Evolutionary conservation across 1,140 invertebrate species (phyloP).

Genomic region (Drosophila yakuba): DNA sequence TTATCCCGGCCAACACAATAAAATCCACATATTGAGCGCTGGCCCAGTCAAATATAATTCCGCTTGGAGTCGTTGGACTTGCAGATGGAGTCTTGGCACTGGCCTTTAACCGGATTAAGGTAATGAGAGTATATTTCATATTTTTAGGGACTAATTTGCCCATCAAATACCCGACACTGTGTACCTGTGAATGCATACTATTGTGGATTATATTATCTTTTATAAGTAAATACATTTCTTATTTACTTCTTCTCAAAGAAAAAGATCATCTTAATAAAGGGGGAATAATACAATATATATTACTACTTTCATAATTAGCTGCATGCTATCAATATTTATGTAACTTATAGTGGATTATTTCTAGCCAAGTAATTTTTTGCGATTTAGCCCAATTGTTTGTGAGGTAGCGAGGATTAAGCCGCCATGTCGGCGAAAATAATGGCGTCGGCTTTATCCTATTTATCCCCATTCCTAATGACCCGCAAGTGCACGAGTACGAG

Average conservation of each 20-base stretch:
- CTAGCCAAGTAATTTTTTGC: not conserved
- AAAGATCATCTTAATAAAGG: no score
- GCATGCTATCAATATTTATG: no score
- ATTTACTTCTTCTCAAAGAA: no score
- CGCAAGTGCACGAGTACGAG: not conserved
- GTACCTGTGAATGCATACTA: no score
- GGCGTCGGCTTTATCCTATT: not conserved
- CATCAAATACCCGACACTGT: no score
- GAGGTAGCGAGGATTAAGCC: conserved; percentile 1
- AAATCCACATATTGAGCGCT: conserved; percentile 13
- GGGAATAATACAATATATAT: no score
- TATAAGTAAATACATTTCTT: no score
- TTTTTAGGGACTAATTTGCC: no score
- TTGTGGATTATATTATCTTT: no score
- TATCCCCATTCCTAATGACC: not conserved
- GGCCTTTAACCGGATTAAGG: not conserved
- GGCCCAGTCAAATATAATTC: conserved; percentile 4
- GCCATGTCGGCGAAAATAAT: not conserved
- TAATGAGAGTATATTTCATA: not conserved
- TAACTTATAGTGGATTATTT: no score
- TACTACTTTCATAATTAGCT: not conserved
- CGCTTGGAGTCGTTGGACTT: not conserved
- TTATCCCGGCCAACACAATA: conserved; percentile 21
- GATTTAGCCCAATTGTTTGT: not conserved
- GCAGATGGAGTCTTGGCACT: not conserved